A percentile compares a stretch with the other conserved stretches of the same genome.
phyloP scores from a whole-genome alignment of 2,888 invertebrate genomes.

The Dryococelus australis region DNA sequence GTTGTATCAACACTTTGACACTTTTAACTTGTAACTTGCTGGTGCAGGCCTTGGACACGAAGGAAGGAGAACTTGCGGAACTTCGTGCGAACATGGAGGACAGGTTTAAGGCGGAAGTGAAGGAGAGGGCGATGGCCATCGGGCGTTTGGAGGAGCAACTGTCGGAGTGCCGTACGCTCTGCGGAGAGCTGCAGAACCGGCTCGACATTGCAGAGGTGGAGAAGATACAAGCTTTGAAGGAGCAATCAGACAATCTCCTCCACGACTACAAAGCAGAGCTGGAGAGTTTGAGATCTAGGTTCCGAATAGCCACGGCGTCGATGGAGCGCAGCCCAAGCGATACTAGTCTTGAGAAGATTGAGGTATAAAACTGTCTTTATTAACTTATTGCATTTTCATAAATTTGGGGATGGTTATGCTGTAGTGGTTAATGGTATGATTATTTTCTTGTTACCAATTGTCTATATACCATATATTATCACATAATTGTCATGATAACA shows the following conservation, averaged over 20 bases:
- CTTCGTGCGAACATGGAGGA: slow-evolving; percentile 64
- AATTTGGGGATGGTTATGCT: no score
- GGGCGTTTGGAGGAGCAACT: slow-evolving; percentile 48
- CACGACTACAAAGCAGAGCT: slow-evolving; percentile 80
- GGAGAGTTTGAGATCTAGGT: slow-evolving; percentile 76
- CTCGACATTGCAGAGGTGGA: slow-evolving; percentile 56
- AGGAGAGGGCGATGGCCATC: slow-evolving; percentile 51
- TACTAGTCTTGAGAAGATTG: slow-evolving; percentile 78
- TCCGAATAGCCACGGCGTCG: slow-evolving; percentile 75
- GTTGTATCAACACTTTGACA: no score
- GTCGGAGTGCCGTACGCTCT: slow-evolving; percentile 30
- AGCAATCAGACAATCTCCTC: slow-evolving; percentile 72
- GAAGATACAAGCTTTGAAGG: slow-evolving; percentile 69
- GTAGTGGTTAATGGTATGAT: no score
- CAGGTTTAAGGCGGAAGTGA: slow-evolving; percentile 52
- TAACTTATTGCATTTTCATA: background rate
- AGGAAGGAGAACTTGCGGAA: slow-evolving; percentile 59
- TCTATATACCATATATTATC: no score
- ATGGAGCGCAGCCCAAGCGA: slow-evolving; percentile 82
- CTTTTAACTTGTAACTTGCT: no score
- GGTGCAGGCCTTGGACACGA: slow-evolving; percentile 42
- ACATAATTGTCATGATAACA: no score
- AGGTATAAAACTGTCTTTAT: slow-evolving; percentile 52
- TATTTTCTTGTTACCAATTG: no score
- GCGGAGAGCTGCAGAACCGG: slow-evolving; percentile 38